Percentiles rank a stretch among this genome's conserved stretches.
phyloP scores from a whole-genome alignment of 2,797 vertebrate species.

The Rallus crepitans region DNA sequence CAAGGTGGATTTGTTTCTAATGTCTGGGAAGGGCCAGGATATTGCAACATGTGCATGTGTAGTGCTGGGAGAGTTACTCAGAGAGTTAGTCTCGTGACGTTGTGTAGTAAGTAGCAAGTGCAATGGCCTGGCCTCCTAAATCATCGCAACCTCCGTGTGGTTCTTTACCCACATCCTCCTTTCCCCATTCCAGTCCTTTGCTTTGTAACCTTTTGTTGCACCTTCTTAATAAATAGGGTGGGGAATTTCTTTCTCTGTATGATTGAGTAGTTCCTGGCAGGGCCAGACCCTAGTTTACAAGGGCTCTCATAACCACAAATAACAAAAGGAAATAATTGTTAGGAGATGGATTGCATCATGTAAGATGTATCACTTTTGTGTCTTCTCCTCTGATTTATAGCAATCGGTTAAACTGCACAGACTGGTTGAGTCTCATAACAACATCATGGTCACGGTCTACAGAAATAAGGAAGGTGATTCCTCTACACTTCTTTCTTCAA shows the following conservation, averaged over 20 bases:
- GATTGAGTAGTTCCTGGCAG: not conserved
- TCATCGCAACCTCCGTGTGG: not conserved
- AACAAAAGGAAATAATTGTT: not conserved
- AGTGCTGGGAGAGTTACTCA: not conserved
- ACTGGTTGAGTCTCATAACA: conserved; percentile 84
- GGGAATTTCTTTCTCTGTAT: not conserved
- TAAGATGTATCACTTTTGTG: conserved; percentile 22
- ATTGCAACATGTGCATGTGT: not conserved
- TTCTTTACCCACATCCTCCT: conserved; percentile 31
- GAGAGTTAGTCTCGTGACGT: not conserved
- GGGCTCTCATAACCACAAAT: not conserved
- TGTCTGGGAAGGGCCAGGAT: not conserved
- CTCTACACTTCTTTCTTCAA: not conserved
- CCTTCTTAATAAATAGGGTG: not conserved
- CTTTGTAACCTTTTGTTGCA: not conserved
- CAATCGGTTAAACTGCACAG: conserved; percentile 83
- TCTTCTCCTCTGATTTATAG: conserved; percentile 75
- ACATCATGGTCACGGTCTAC: conserved; percentile 76
- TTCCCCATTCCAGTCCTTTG: conserved; percentile 38
- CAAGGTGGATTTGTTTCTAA: not conserved
- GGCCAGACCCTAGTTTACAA: not conserved
- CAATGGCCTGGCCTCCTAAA: not conserved
- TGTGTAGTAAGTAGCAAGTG: not conserved
- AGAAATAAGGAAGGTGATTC: conserved; percentile 78
- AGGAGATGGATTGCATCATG: not conserved